Percentiles rank a stretch among this genome's conserved stretches.
Conservation (phyloP, 92 coral and sea anemone species). For the Zoanthus sociatus region DNA sequence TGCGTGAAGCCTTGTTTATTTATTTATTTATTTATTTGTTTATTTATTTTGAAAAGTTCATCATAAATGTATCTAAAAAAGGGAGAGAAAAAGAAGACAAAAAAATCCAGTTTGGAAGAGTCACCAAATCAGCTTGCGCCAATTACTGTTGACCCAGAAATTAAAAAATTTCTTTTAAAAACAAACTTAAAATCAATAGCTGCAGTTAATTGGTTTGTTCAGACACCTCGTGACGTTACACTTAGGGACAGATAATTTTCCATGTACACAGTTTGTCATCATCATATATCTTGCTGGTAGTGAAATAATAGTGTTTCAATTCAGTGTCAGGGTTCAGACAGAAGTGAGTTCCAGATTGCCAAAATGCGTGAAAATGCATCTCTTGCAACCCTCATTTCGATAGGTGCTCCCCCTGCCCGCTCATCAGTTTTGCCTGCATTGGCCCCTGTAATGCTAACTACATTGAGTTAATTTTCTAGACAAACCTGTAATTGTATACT, state of each 20-base stretch:
- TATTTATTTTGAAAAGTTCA: too few species aligned
- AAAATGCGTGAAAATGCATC: not conserved
- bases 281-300: conserved; percentile 4
- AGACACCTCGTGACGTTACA: conserved; percentile 39
- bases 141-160: conserved; percentile 3
- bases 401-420: too few species aligned
- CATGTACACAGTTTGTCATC: conserved; percentile 43
- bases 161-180: not conserved
- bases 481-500: too few species aligned
- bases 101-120: conserved; percentile 1
- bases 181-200: conserved; percentile 35
- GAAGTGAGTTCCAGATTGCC: conserved; percentile 38
- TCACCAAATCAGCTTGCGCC: conserved; percentile 24
- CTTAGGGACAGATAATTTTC: conserved; percentile 36
- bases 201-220: conserved; percentile 28
- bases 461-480: too few species aligned
- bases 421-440: too few species aligned
- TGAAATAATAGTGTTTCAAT: conserved; percentile 29
- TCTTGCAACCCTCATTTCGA: too few species aligned
- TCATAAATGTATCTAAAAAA: too few species aligned
- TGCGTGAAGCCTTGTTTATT: too few species aligned
- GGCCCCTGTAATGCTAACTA: too few species aligned
- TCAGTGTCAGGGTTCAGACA: conserved; percentile 8
- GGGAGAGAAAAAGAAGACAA: not conserved
- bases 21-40: too few species aligned